Percentiles rank a stretch among this genome's conserved stretches.
Conservation (phyloP, 64 coral and sea anemone genomes). For the Pachyseris speciosa region DNA sequence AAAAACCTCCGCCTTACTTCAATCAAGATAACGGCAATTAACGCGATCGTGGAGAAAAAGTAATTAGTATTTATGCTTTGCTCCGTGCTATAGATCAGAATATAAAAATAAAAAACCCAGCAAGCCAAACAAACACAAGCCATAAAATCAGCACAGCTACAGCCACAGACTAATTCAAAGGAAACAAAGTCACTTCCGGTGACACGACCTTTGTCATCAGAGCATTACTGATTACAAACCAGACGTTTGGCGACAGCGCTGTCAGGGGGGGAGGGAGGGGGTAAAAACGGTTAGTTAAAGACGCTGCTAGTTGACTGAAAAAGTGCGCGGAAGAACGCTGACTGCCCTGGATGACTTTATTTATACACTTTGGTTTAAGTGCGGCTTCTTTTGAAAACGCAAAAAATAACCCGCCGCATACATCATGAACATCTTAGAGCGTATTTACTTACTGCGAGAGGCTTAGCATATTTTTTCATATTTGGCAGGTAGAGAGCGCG, state of each 20-base stretch:
- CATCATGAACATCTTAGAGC: too few relatives aligned
- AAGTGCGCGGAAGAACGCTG: too few relatives aligned
- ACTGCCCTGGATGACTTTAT: too few relatives aligned
- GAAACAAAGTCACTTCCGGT: conserved; percentile 24
- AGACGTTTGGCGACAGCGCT: neutral
- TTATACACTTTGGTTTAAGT: too few relatives aligned
- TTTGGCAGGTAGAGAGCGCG: too few relatives aligned
- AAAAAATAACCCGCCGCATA: too few relatives aligned
- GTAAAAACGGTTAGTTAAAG: too few relatives aligned
- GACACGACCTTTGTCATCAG: neutral
- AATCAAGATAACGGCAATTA: neutral
- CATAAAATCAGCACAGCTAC: neutral
- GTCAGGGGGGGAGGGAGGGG: neutral
- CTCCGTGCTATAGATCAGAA: neutral
- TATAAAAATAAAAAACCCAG: neutral
- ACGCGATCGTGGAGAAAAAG: too few relatives aligned
- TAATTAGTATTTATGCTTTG: neutral
- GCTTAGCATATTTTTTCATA: too few relatives aligned
- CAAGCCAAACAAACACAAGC: neutral
- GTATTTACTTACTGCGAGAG: too few relatives aligned
- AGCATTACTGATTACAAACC: conserved; percentile 7
- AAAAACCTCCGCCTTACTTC: neutral
- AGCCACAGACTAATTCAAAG: neutral
- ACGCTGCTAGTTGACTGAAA: too few relatives aligned
- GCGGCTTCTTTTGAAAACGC: too few relatives aligned